Evolutionary conservation across 64 coral and sea anemone species (phyloP).

Genomic region (Stylophora pistillata): DNA sequence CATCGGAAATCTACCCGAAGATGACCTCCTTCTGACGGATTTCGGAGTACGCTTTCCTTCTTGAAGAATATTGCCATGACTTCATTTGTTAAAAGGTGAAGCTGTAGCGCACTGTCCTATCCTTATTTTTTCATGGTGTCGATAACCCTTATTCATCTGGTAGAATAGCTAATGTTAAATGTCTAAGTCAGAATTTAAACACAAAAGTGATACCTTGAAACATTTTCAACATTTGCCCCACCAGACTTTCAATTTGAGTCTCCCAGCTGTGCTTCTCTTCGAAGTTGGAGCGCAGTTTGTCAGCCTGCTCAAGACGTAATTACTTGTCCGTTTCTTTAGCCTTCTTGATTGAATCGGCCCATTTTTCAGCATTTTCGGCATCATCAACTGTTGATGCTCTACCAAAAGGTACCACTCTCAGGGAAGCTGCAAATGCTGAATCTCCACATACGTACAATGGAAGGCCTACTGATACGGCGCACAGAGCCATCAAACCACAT

Average conservation of each 20-base stretch:
- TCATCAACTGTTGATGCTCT: not conserved
- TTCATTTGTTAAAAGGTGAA: no score
- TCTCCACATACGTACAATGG: not conserved
- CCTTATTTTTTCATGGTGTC: no score
- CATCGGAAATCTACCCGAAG: no score
- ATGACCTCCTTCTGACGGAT: no score
- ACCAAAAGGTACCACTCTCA: not conserved
- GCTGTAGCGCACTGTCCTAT: no score
- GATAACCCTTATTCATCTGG: no score
- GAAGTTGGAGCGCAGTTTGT: not conserved
- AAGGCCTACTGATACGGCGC: not conserved
- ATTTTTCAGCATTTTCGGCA: not conserved
- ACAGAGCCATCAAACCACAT: not conserved
- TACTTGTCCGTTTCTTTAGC: not conserved
- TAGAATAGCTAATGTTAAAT: no score
- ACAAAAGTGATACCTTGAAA: not conserved
- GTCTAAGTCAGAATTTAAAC: not conserved
- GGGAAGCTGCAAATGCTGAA: not conserved
- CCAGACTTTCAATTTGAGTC: not conserved
- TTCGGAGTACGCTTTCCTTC: no score
- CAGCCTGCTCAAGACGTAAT: not conserved
- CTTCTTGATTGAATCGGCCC: not conserved
- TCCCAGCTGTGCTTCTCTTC: slow-evolving; percentile 1
- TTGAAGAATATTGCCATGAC: no score
- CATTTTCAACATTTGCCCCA: not conserved